Evolutionary conservation across 2,888 invertebrate species (phyloP).

Genomic region (Pemphredon lugubris): DNA sequence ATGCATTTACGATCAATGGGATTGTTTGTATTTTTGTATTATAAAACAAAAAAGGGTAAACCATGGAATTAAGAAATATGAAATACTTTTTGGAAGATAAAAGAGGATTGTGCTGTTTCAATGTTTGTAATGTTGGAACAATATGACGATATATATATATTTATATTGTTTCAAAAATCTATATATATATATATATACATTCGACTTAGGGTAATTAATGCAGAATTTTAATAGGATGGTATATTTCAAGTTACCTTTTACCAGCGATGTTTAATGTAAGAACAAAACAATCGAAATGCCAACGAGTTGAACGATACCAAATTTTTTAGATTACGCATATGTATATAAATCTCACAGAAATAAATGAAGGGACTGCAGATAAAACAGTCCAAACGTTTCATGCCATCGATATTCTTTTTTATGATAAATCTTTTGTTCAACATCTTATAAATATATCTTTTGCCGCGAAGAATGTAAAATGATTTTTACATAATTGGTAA

Average conservation of each 20-base stretch:
- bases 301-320: constrained; percentile 25
- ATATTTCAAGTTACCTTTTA: constrained; percentile 26
- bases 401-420: background rate
- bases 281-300: constrained; percentile 23
- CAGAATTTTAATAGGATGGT: constrained; percentile 32
- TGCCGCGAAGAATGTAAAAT: constrained; percentile 5
- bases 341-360: constrained; percentile 17
- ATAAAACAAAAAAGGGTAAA: constrained; percentile 48
- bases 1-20: constrained; percentile 46
- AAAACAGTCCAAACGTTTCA: background rate
- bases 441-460: constrained; percentile 1
- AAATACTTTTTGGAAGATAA: constrained; percentile 41
- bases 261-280: constrained; percentile 26
- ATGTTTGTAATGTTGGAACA: constrained; percentile 56
- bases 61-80: constrained; percentile 36
- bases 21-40: constrained; percentile 77
- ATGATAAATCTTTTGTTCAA: constrained; percentile 7
- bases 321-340: constrained; percentile 31
- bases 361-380: constrained; percentile 19
- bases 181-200: constrained; percentile 35
- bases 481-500: too few relatives aligned
- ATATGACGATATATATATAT: constrained; percentile 45
- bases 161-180: constrained; percentile 58
- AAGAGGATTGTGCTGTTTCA: constrained; percentile 45
- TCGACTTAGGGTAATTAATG: constrained; percentile 37